Conservation (phyloP, 2,888 invertebrate genomes). For the Aphodius granarius region DNA sequence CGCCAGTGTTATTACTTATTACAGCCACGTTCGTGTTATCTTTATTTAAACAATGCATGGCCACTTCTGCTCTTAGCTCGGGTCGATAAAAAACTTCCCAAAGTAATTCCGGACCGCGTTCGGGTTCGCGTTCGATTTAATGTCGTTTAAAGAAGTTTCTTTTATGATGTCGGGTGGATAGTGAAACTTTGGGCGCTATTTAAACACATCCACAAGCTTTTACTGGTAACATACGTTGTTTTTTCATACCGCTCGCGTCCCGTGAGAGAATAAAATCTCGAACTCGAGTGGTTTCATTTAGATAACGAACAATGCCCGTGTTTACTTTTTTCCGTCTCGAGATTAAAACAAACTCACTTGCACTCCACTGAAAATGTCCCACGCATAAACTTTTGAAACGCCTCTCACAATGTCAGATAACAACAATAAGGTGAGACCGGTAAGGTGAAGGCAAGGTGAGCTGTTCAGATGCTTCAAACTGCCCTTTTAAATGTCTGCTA, state of each 20-base stretch:
- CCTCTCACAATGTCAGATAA: not conserved
- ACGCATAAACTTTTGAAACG: not conserved
- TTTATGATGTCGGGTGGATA: not conserved
- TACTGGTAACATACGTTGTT: not conserved
- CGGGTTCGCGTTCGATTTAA: conserved; percentile 1
- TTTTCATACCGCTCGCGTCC: not conserved
- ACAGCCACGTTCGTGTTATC: not conserved
- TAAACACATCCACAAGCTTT: conserved; percentile 7
- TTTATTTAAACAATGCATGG: conserved; percentile 7
- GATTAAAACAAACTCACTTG: not conserved
- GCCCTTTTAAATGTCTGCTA: not conserved
- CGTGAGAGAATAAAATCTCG: conserved; percentile 1
- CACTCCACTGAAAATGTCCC: not conserved
- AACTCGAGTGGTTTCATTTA: conserved; percentile 11
- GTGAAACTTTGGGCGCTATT: not conserved
- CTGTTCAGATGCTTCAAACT: not conserved
- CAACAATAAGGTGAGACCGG: not conserved
- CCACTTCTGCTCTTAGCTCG: not conserved
- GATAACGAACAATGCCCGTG: conserved; percentile 11
- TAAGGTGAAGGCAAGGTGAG: not conserved
- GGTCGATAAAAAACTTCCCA: not conserved
- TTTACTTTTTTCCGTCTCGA: conserved; percentile 7
- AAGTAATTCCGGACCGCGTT: not conserved
- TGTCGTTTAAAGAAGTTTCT: conserved; percentile 8
- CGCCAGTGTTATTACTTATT: not conserved